Evolutionary conservation across 2,797 vertebrate genomes (phyloP).

Genomic region (Zenarchopterus dispar): DNA sequence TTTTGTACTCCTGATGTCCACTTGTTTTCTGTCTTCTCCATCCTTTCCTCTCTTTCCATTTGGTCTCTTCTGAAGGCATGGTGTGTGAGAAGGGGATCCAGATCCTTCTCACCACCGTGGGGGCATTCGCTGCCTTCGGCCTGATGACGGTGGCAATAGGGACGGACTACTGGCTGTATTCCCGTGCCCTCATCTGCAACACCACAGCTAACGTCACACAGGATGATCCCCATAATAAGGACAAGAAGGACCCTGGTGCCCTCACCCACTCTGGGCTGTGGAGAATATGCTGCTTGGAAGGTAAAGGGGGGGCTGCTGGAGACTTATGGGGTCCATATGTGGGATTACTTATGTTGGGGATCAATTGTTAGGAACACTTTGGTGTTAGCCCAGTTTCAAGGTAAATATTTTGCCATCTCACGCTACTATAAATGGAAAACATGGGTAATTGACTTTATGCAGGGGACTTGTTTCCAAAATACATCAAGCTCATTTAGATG

Average conservation of each 20-base stretch:
- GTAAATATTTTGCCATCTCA: no score
- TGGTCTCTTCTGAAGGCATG: conserved; percentile 79
- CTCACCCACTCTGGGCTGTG: conserved; percentile 94
- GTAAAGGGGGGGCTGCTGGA: conserved; percentile 65
- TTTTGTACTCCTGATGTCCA: background rate
- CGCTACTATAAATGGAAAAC: no score
- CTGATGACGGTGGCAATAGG: conserved; percentile 97
- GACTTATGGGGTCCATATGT: conserved; percentile 11
- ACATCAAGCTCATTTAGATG: no score
- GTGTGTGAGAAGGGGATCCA: conserved; percentile 95
- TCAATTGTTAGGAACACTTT: no score
- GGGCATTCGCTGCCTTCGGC: conserved; percentile 94
- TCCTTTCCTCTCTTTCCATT: conserved; percentile 23
- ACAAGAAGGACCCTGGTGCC: conserved; percentile 92
- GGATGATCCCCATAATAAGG: conserved; percentile 87
- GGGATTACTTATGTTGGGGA: background rate
- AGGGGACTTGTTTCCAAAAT: no score
- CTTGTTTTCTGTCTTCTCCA: background rate
- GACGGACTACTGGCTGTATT: conserved; percentile 97
- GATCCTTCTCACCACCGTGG: conserved; percentile 92
- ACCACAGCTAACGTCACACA: conserved; percentile 88
- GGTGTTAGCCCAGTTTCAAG: no score
- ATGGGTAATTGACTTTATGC: no score
- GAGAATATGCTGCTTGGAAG: conserved; percentile 96
- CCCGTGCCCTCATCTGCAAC: conserved; percentile 93